A percentile compares a stretch with the other conserved stretches of the same genome.
phyloP scores from a whole-genome alignment of 2,113 vertebrate genomes.

The Rattus norvegicus region DNA sequence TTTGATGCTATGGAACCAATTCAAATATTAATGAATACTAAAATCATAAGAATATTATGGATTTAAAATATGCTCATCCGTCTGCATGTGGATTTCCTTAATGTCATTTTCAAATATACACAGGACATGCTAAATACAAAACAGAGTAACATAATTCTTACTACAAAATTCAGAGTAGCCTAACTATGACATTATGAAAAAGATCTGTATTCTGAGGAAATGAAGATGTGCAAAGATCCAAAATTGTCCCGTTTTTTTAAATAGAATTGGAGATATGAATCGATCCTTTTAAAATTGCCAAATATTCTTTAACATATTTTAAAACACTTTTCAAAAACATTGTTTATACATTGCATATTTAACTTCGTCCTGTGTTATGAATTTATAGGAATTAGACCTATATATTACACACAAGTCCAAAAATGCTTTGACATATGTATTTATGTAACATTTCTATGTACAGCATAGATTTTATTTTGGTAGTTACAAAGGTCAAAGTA shows the following conservation, averaged over 20 bases:
- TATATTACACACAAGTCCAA: no score
- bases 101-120: background rate
- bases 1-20: background rate
- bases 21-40: background rate
- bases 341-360: background rate
- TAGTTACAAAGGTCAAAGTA: constrained; percentile 7
- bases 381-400: background rate
- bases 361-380: background rate
- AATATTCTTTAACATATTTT: background rate
- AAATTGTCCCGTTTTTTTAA: background rate
- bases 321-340: background rate
- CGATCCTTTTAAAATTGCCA: background rate
- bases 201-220: background rate
- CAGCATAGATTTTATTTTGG: background rate
- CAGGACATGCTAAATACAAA: background rate
- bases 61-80: background rate
- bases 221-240: no score
- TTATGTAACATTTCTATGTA: background rate
- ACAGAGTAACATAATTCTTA: background rate
- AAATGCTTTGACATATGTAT: no score
- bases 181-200: accelerated
- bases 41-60: background rate
- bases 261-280: background rate
- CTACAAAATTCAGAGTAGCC: background rate
- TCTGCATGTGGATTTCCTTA: background rate